phyloP scores from a whole-genome alignment of 2,888 invertebrate species.

The Papilio demoleus region DNA sequence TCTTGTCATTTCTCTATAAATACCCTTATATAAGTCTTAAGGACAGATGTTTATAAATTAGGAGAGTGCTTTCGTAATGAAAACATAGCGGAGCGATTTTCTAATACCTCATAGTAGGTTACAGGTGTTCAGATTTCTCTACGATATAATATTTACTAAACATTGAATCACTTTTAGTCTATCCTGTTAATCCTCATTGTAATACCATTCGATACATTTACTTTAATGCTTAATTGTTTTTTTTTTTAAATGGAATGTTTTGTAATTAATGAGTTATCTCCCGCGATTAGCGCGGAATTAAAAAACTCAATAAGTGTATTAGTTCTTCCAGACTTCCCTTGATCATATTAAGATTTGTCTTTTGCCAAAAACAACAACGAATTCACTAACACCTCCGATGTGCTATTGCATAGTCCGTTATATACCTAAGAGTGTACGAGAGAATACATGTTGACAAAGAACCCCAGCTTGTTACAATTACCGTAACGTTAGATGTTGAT shows the following conservation, averaged over 20 bases:
- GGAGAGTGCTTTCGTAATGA: not conserved
- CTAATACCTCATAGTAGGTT: not conserved
- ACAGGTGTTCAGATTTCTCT: not conserved
- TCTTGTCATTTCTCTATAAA: not conserved
- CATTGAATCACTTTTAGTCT: not conserved
- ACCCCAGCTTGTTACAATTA: constrained; percentile 8
- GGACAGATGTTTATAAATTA: not conserved
- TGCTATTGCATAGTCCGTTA: not conserved
- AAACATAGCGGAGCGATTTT: not conserved
- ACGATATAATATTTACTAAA: not conserved
- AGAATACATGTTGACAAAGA: constrained; percentile 15
- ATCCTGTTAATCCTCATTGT: not conserved
- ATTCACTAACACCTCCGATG: not conserved
- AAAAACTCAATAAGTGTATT: no score
- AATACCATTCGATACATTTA: not conserved
- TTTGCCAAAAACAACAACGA: not conserved
- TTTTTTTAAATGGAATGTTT: not conserved
- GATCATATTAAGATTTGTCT: no score
- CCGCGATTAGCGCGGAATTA: no score
- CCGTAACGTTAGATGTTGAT: constrained; percentile 2
- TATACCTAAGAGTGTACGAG: not conserved
- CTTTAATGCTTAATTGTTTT: not conserved
- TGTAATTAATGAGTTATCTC: no score
- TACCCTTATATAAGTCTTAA: not conserved
- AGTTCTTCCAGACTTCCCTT: no score